Conservation (phyloP, 2,113 vertebrate species). For the Platanista minor region DNA sequence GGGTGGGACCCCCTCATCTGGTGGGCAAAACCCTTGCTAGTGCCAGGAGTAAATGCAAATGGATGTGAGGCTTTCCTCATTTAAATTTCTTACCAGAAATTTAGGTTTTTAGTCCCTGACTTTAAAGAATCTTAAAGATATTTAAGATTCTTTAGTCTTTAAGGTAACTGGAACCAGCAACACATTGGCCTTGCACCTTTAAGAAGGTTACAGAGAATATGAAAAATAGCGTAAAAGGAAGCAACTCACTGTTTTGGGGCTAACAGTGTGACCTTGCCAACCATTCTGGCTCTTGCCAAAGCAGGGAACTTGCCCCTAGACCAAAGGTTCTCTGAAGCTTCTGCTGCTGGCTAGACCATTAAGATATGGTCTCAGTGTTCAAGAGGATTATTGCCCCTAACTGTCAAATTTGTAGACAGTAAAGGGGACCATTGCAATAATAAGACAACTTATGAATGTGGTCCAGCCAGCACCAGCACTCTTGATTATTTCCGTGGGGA, state of each 20-base stretch:
- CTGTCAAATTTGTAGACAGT: not conserved
- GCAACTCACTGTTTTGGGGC: not conserved
- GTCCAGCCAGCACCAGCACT: not conserved
- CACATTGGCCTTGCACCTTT: not conserved
- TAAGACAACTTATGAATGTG: not conserved
- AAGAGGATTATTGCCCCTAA: not conserved
- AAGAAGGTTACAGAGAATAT: not conserved
- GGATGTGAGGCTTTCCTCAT: not conserved
- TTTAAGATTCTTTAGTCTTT: not conserved
- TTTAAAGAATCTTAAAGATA: conserved; percentile 21
- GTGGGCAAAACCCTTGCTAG: not conserved
- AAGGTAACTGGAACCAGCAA: not conserved
- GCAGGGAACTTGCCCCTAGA: not conserved
- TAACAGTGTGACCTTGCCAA: not conserved
- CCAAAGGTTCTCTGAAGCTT: not conserved
- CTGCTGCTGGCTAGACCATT: not conserved
- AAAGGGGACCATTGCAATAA: not conserved
- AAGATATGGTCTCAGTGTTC: not conserved
- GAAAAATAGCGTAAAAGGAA: not conserved
- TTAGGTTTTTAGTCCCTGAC: not conserved
- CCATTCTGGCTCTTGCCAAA: not conserved
- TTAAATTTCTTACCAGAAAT: not conserved
- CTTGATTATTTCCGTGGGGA: not conserved
- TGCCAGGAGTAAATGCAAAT: not conserved
- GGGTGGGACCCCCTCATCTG: not conserved